Evolutionary conservation across 2,113 vertebrate species (phyloP).

Genomic region (Paedocypris sp.): DNA sequence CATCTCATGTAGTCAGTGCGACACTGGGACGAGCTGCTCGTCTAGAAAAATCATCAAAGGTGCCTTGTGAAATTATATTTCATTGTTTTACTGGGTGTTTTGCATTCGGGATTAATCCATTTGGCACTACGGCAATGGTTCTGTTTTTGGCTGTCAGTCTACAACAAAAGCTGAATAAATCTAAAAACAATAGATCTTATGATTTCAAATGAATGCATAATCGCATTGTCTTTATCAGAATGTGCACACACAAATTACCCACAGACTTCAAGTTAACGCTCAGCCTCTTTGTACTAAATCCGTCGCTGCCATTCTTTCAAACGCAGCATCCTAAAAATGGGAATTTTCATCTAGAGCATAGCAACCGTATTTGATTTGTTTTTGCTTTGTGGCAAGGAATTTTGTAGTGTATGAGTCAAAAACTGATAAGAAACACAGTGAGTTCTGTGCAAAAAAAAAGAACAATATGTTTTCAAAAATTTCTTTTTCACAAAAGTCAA

Average conservation of each 20-base stretch:
- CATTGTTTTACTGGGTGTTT: slow-evolving; percentile 10
- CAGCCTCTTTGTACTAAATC: too few species aligned
- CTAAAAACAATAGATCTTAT: slow-evolving; percentile 53
- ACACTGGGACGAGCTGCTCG: not conserved
- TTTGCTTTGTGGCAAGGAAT: too few species aligned
- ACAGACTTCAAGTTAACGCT: too few species aligned
- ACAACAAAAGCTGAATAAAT: slow-evolving; percentile 20
- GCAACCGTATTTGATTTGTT: too few species aligned
- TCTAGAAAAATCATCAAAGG: slow-evolving; percentile 6
- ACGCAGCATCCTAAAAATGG: too few species aligned
- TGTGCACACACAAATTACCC: not conserved
- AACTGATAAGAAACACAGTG: too few species aligned
- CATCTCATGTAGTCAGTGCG: slow-evolving; percentile 10
- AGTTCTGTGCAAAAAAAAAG: too few species aligned
- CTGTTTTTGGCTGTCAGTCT: not conserved
- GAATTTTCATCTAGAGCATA: too few species aligned
- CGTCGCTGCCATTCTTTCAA: too few species aligned
- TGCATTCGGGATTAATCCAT: slow-evolving; percentile 11
- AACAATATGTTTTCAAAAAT: too few species aligned
- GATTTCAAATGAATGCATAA: slow-evolving; percentile 59
- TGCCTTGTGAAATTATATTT: not conserved
- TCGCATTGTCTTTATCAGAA: not conserved
- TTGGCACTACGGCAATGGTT: not conserved
- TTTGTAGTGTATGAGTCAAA: too few species aligned
- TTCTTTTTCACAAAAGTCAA: too few species aligned